Evolutionary conservation across 2,797 vertebrate species (phyloP), one percentile per base, ranked within the genome.

Genomic region (Pseudopleuronectes americanus): DNA sequence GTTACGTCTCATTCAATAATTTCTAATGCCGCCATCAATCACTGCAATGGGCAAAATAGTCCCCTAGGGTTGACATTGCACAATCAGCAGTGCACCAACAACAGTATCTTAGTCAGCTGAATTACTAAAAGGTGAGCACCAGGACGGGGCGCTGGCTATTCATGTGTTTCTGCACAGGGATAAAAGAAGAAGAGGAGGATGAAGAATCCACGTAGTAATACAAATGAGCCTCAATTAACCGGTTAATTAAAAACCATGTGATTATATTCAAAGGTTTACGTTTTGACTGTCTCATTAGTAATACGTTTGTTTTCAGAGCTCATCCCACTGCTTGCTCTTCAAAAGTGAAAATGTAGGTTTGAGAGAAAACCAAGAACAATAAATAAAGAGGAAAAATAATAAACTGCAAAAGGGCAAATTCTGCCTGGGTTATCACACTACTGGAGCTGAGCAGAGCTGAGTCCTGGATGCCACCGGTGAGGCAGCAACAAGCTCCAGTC

Each of bases 81-180:
- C 48, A 69, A 58, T 89, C 84, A 85, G 87, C 85, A 74, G n/a
- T 59, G 70, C 71, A 64, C 57, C 57, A 79, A 71, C 75, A 81
- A 85, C 80, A 83, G 69, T 65, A 63, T 79, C 83, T 78, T 77
- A 28, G 64, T 8, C 38, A 58, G 54, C 57, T 71, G 72, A 85
- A 83, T 83, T 76, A 83, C 68, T 68, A 36, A 67, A 65, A 70
- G 63, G 57, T 70, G 80, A 69, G 47, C 75, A 21, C 14, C 69
- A 57, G 74, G 70, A 48, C 22, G 23, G 57, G 64, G 64, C 70
- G 1, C 45, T 58, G 23, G 51, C 65, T 62, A 5, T 60, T 62
- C 72, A 55, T 63, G 48, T 70, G 61, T 22, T 24, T 70, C 64
- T 64, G 68, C 51, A 31, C 43, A 19, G 54, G 66, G 73, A 64